These are phyloP conservation scores for Cydia amplana DNA, from an alignment of 1,140 invertebrate genomes.

Conservation along the genomic window DNA sequence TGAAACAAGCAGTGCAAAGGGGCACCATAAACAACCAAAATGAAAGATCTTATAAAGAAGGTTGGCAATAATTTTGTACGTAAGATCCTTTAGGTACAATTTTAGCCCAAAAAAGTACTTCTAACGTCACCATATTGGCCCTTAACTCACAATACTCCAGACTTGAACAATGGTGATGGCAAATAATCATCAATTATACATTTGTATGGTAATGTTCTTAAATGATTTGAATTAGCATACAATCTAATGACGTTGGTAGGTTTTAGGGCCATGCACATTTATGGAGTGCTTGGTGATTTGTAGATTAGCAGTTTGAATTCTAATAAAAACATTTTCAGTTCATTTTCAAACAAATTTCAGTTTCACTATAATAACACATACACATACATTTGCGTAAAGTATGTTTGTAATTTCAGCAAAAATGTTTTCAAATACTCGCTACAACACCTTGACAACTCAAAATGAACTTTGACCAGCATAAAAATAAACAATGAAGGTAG, in stretches of 20 bases:
- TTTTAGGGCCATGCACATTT: constrained; percentile 14
- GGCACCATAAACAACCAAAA: too few relatives aligned
- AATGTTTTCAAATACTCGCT: neutral
- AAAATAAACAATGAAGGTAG: constrained; percentile 53
- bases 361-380: too few relatives aligned
- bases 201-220: constrained; percentile 25
- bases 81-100: neutral
- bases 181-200: neutral
- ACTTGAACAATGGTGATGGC: constrained; percentile 4
- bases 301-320: neutral
- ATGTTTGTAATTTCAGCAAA: neutral
- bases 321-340: too few relatives aligned
- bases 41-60: too few relatives aligned
- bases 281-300: neutral
- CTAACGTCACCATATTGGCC: neutral
- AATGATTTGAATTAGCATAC: constrained; percentile 22
- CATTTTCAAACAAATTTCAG: too few relatives aligned
- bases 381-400: neutral
- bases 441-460: neutral
- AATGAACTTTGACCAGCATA: constrained; percentile 39
- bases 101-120: neutral
- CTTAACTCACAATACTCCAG: neutral
- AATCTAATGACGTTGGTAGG: constrained; percentile 6
- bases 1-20: too few relatives aligned
- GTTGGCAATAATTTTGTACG: too few relatives aligned